Evolutionary conservation across 2,113 vertebrate species (phyloP), one percentile per base, ranked within the genome.

Genomic region (Coptodon rendalli): DNA sequence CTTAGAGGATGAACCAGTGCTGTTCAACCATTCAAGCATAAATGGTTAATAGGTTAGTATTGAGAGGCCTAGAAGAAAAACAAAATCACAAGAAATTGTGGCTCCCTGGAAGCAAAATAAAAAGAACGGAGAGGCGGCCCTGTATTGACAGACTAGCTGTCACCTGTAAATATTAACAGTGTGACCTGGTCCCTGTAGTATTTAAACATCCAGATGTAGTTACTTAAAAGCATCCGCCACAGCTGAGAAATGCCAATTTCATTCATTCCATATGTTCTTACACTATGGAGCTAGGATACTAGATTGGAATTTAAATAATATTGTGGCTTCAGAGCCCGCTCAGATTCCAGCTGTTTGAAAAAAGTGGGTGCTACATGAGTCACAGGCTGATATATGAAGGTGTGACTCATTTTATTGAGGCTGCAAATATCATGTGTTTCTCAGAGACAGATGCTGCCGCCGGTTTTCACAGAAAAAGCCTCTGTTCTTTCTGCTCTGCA

Each of bases 391-490:
- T 86, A 87, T 83, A 17, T n/a, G 52, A 88, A 81, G 59, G 66
- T 82, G 45, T 91, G 90, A 93, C 80, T 94, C 84, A 93, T 82
- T 89, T 86, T 84, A 87, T 56, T 68, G 86, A 85, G 34, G 31
- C 85, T 56, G 73, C 43, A 84, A 68, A 86, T 91, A 89, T 89
- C 78, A 76, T 16, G 22, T 13, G 53, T 38, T 68, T 86, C 54
- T 71, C 59, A 31, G 54, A 61, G 57, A 81, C 73, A 66, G 52
- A 85, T 86, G 50, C 14, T 59, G 56, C 13, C 1, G 5, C 14
- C 59, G 34, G 16, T 80, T 76, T 24, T 29, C 57, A 17, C 8
- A 63, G 34, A 24, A 27, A 83, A 56, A 22, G 48, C 17, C 9
- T 68, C n/a, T 73, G 76, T 61, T 82, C 24, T 82, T 43, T 24